phyloP scores from a whole-genome alignment of 2,797 vertebrate genomes.

The Enteromius fasciolatus region DNA sequence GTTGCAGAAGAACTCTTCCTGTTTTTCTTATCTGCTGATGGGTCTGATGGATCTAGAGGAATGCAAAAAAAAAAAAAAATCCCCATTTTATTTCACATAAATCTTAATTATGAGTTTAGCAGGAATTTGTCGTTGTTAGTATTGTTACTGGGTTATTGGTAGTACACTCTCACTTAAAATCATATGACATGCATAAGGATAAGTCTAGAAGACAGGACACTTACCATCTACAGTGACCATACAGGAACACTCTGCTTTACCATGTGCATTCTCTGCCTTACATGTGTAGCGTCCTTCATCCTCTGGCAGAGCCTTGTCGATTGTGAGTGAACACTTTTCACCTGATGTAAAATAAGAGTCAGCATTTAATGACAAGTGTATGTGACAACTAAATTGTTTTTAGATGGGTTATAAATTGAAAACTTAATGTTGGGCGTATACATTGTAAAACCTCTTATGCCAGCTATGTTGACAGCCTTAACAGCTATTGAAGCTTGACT shows the following conservation, averaged over 20 bases:
- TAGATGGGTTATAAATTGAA: neutral
- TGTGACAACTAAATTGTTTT: neutral
- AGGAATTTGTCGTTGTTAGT: neutral
- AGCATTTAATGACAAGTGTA: neutral
- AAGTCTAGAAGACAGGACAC: conserved; percentile 52
- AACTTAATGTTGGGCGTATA: neutral
- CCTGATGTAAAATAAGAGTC: conserved; percentile 71
- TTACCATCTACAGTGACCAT: conserved; percentile 91
- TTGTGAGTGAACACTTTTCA: conserved; percentile 86
- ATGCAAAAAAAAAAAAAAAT: neutral
- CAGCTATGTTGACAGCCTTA: neutral
- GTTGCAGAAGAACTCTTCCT: conserved; percentile 80
- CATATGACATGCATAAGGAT: neutral
- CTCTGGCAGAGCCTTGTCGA: conserved; percentile 90
- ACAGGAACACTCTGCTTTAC: conserved; percentile 85
- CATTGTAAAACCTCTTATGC: neutral
- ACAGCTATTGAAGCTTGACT: neutral
- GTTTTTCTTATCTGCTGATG: conserved; percentile 84
- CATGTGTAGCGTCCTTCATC: conserved; percentile 91
- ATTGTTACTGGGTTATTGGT: neutral
- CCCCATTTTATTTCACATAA: neutral
- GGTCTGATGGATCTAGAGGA: conserved; percentile 58
- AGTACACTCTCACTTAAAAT: neutral
- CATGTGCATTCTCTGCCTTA: conserved; percentile 82
- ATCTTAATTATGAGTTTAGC: neutral